A percentile compares a stretch with the other conserved stretches of the same genome.
phyloP scores from a whole-genome alignment of 2,113 vertebrate species.

The Eira barbara region DNA sequence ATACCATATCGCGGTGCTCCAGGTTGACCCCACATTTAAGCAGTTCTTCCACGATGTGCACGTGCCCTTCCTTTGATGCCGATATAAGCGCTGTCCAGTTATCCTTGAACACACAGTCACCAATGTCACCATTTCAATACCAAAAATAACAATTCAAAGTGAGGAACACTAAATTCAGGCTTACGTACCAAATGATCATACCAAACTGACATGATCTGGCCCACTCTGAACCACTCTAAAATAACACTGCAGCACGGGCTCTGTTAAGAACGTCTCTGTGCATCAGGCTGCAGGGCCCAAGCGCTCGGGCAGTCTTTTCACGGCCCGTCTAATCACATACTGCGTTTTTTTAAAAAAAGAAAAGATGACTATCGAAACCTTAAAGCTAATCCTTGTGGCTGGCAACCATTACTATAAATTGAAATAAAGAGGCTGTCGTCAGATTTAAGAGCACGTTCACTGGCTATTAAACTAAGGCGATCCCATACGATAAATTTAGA shows the following conservation, averaged over 20 bases:
- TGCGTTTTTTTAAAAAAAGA: neutral
- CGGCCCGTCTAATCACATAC: neutral
- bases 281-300: neutral
- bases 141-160: neutral
- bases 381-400: neutral
- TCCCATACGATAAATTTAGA: neutral
- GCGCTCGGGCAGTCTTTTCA: neutral
- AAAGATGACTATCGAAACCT: neutral
- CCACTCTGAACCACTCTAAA: neutral
- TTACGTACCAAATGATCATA: slow-evolving; percentile 82
- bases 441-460: neutral
- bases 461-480: neutral
- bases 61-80: slow-evolving; percentile 95
- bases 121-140: neutral
- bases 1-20: slow-evolving; percentile 97
- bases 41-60: slow-evolving; percentile 91
- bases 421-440: neutral
- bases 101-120: slow-evolving; percentile 84
- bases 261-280: neutral
- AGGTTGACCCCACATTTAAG: slow-evolving; percentile 89
- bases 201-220: slow-evolving; percentile 76
- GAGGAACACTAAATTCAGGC: neutral
- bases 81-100: slow-evolving; percentile 98
- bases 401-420: neutral
- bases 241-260: neutral